A percentile compares a stretch with the other conserved stretches of the same genome.
phyloP scores from a whole-genome alignment of 1,140 invertebrate genomes.

The Parasteatoda tepidariorum region DNA sequence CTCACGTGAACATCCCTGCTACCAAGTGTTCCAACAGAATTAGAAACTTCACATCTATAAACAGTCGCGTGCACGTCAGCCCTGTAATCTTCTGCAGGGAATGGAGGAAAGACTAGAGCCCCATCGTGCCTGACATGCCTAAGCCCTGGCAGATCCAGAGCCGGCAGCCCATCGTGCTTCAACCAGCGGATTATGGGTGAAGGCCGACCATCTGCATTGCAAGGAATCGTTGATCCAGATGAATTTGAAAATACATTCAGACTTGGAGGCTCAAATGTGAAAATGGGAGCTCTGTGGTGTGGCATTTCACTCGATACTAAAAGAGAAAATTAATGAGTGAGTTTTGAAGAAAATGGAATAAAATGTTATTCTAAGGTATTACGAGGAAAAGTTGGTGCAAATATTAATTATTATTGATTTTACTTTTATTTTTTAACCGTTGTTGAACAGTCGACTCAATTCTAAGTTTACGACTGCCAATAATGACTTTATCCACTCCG shows the following conservation, averaged over 20 bases:
- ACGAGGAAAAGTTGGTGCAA: no score
- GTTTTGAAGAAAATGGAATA: no score
- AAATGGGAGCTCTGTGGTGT: constrained; percentile 16
- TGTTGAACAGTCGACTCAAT: no score
- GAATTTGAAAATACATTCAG: constrained; percentile 94
- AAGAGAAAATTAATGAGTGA: no score
- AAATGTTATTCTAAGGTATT: no score
- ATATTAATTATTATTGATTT: no score
- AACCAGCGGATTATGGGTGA: constrained; percentile 89
- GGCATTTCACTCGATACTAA: constrained; percentile 13
- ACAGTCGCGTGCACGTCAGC: constrained; percentile 72
- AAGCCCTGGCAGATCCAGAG: constrained; percentile 73
- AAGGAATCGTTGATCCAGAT: constrained; percentile 90
- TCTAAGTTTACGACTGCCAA: no score
- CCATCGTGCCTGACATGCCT: constrained; percentile 74
- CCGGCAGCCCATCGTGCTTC: constrained; percentile 69
- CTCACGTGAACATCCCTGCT: constrained; percentile 92
- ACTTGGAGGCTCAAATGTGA: constrained; percentile 80
- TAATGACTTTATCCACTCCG: no score
- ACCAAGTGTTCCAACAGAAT: constrained; percentile 88
- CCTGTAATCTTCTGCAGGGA: constrained; percentile 67
- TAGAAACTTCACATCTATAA: constrained; percentile 89
- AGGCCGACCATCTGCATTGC: constrained; percentile 89
- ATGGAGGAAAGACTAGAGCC: constrained; percentile 68
- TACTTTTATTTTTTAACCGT: no score